Percentiles rank a stretch among this genome's conserved stretches.
These are phyloP conservation scores for Anoplophora glabripennis DNA, from an alignment of 1,140 invertebrate genomes.

Conservation along the genomic window DNA sequence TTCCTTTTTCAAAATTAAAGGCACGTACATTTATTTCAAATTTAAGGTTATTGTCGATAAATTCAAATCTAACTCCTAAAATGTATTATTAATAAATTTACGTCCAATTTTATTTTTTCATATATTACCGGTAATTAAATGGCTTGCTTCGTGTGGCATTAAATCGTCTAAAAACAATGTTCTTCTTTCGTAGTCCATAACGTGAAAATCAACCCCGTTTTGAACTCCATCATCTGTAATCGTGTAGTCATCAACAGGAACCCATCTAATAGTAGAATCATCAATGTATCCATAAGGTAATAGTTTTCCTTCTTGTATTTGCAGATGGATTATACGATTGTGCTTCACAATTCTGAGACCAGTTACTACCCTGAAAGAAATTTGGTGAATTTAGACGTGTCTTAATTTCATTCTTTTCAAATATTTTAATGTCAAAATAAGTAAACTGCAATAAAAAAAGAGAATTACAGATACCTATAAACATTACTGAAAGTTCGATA, in stretches of 20 bases:
- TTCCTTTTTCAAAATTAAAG: conserved; percentile 16
- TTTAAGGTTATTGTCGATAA: conserved; percentile 8
- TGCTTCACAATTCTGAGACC: conserved; percentile 69
- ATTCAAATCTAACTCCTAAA: conserved; percentile 18
- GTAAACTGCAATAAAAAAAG: too few species aligned
- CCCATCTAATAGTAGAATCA: conserved; percentile 58
- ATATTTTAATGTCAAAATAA: too few species aligned
- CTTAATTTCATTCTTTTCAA: too few species aligned
- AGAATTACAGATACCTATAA: too few species aligned
- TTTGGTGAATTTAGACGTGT: too few species aligned
- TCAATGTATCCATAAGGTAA: conserved; percentile 62
- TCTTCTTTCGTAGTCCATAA: conserved; percentile 66
- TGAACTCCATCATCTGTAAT: conserved; percentile 51
- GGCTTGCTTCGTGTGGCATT: conserved; percentile 52
- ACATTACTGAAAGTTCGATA: neutral
- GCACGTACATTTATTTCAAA: conserved; percentile 12
- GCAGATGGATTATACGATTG: conserved; percentile 70
- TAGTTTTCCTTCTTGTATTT: conserved; percentile 71
- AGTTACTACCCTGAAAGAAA: conserved; percentile 65
- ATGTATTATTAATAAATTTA: neutral
- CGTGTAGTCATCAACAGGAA: conserved; percentile 61
- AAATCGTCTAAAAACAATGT: conserved; percentile 77
- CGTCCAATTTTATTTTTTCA: neutral
- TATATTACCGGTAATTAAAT: conserved; percentile 61
- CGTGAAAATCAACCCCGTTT: conserved; percentile 66